Percentiles rank a stretch among this genome's conserved stretches.
Conservation (phyloP, 2,888 invertebrate species). For the Synanthedon tipuliformis region DNA sequence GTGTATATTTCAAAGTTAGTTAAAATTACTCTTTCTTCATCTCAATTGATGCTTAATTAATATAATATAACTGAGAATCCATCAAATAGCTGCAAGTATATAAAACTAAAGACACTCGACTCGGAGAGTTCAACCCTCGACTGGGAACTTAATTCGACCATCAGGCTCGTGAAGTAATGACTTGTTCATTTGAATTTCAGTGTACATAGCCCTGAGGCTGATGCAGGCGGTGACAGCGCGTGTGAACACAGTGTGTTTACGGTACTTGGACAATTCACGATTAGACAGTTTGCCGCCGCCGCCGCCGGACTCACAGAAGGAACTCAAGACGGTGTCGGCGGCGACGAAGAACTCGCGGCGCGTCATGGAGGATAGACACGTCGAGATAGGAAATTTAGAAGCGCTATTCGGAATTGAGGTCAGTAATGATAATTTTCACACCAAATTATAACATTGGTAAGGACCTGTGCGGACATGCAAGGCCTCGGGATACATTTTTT, state of each 20-base stretch:
- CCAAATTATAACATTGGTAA: no score
- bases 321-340: slow-evolving; percentile 70
- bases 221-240: slow-evolving; percentile 81
- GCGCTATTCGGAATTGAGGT: slow-evolving; percentile 84
- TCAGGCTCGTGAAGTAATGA: no score
- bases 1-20: not conserved
- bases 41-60: no score
- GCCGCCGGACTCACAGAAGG: slow-evolving; percentile 62
- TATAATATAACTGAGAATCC: no score
- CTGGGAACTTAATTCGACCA: not conserved
- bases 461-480: no score
- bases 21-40: no score
- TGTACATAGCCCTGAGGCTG: slow-evolving; percentile 77
- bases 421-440: slow-evolving; percentile 11
- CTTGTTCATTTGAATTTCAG: slow-evolving; percentile 50
- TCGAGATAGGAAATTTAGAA: slow-evolving; percentile 85
- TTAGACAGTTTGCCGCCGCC: slow-evolving; percentile 74
- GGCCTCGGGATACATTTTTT: no score
- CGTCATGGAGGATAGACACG: slow-evolving; percentile 93
- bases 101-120: not conserved
- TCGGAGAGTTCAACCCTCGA: not conserved
- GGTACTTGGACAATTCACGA: slow-evolving; percentile 76
- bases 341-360: slow-evolving; percentile 86
- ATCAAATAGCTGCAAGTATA: no score
- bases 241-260: slow-evolving; percentile 77